Evolutionary conservation across 2,797 vertebrate species (phyloP).

Genomic region (Hypotaenidia okinawae): DNA sequence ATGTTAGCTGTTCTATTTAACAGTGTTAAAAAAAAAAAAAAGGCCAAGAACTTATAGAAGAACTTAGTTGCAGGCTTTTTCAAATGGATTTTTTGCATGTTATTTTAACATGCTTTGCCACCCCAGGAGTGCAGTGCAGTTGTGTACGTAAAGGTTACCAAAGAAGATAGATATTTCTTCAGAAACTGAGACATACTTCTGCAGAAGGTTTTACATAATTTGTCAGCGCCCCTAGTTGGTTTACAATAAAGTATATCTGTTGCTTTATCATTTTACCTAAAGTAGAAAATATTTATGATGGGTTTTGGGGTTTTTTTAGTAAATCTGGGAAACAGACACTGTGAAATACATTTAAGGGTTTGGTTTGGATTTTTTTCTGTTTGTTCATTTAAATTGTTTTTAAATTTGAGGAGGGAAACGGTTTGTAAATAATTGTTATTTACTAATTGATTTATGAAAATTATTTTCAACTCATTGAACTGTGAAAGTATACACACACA

Average conservation of each 20-base stretch:
- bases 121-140: background rate
- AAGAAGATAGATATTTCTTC: background rate
- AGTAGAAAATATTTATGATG: background rate
- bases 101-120: background rate
- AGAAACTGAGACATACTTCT: background rate
- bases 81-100: background rate
- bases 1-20: background rate
- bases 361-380: accelerated
- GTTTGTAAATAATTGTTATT: background rate
- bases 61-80: background rate
- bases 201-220: background rate
- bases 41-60: background rate
- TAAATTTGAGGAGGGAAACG: background rate
- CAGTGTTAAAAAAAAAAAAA: no score
- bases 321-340: background rate
- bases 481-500: background rate
- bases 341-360: background rate
- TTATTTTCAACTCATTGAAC: background rate
- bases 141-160: background rate
- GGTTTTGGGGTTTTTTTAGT: background rate
- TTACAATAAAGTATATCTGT: background rate
- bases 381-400: background rate
- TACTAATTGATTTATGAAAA: background rate
- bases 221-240: background rate
- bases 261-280: background rate